phyloP scores from a whole-genome alignment of 2,888 invertebrate genomes.

The Corythucha ciliata region DNA sequence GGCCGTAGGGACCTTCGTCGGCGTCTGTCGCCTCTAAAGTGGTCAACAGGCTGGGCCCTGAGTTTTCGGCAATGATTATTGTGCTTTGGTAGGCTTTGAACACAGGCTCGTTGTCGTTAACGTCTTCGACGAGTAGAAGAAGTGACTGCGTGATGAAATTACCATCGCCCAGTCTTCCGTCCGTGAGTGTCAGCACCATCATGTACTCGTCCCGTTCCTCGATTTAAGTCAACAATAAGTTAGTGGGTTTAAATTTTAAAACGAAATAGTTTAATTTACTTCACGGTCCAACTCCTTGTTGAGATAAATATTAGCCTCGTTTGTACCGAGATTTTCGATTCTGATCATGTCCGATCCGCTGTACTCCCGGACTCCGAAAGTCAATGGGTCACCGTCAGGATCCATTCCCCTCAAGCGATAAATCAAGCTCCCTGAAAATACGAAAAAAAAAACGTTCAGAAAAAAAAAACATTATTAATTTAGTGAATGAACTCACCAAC shows the following conservation, averaged over 20 bases:
- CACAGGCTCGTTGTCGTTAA: slow-evolving; percentile 82
- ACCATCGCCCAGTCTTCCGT: slow-evolving; percentile 75
- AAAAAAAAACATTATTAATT: not conserved
- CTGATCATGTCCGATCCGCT: slow-evolving; percentile 73
- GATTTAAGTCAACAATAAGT: slow-evolving; percentile 34
- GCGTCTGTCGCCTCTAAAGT: slow-evolving; percentile 79
- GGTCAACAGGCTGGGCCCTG: slow-evolving; percentile 61
- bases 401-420: slow-evolving; percentile 73
- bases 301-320: slow-evolving; percentile 79
- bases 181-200: slow-evolving; percentile 77
- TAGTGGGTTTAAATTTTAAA: not conserved
- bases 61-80: slow-evolving; percentile 69
- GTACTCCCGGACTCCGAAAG: slow-evolving; percentile 72
- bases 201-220: slow-evolving; percentile 80
- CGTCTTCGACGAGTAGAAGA: slow-evolving; percentile 77
- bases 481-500: slow-evolving; percentile 55
- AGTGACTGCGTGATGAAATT: slow-evolving; percentile 85
- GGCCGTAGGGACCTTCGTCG: slow-evolving; percentile 86
- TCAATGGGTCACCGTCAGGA: slow-evolving; percentile 73
- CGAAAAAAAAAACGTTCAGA: slow-evolving; percentile 3
- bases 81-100: slow-evolving; percentile 79
- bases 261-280: slow-evolving; percentile 45
- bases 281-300: slow-evolving; percentile 85
- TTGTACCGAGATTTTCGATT: slow-evolving; percentile 68
- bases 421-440: slow-evolving; percentile 65